phyloP scores from a whole-genome alignment of 2,113 vertebrate genomes.

The Poeciliopsis prolifica region DNA sequence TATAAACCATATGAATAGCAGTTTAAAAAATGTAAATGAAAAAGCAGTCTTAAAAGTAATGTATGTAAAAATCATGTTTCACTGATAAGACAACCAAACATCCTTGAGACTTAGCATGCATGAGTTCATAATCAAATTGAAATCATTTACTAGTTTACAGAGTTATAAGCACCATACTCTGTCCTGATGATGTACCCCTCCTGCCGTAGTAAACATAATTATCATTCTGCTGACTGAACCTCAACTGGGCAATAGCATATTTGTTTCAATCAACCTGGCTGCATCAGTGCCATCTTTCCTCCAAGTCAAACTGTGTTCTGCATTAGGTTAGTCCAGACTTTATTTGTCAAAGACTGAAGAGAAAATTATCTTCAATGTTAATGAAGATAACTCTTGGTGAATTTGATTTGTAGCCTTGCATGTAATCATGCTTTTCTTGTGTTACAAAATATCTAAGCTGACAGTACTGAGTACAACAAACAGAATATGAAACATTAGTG shows the following conservation, averaged over 20 bases:
- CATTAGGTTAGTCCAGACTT: constrained; percentile 7
- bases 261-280: not conserved
- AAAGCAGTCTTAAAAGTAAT: too few relatives aligned
- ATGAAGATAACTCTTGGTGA: not conserved
- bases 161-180: constrained; percentile 25
- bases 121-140: constrained; percentile 1
- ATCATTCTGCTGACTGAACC: constrained; percentile 32
- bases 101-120: not conserved
- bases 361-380: constrained; percentile 12
- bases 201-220: constrained; percentile 32
- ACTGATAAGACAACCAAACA: not conserved
- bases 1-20: not conserved
- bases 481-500: not conserved
- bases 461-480: not conserved
- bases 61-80: not conserved
- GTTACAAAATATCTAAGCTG: not conserved
- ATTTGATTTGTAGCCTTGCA: constrained; percentile 12
- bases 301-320: not conserved
- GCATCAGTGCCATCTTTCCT: too few relatives aligned
- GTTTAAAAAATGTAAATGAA: not conserved
- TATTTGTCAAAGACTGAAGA: constrained; percentile 11
- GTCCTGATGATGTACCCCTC: constrained; percentile 40
- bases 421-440: not conserved
- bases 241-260: constrained; percentile 8
- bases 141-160: constrained; percentile 20